Percentiles rank a stretch among this genome's conserved stretches.
phyloP scores from a whole-genome alignment of 2,797 vertebrate species.

The Zenarchopterus dispar region DNA sequence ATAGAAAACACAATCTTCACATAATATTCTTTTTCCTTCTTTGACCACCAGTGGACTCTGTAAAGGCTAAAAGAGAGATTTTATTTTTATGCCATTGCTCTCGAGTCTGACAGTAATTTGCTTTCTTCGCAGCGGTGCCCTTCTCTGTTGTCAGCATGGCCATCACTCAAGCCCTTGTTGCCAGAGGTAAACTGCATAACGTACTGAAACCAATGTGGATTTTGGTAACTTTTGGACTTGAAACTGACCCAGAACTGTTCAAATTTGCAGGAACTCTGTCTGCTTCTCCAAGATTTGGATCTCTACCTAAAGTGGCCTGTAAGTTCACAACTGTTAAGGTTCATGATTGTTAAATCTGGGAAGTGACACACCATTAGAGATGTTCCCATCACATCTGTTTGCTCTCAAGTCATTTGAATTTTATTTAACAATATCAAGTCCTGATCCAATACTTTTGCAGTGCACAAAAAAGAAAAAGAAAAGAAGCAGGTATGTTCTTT shows the following conservation, averaged over 20 bases:
- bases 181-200: conserved; percentile 65
- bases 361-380: not conserved
- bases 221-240: not conserved
- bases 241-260: conserved; percentile 7
- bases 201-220: not conserved
- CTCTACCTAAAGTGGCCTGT: conserved; percentile 78
- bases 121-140: conserved; percentile 68
- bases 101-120: not conserved
- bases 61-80: not conserved
- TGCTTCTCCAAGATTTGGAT: conserved; percentile 67
- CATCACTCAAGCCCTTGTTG: conserved; percentile 68
- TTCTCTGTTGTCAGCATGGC: conserved; percentile 69
- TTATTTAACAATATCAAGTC: not conserved
- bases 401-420: no score
- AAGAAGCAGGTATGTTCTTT: no score
- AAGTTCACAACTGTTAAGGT: conserved; percentile 49
- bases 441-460: no score
- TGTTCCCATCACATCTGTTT: no score
- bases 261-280: conserved; percentile 61
- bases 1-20: no score
- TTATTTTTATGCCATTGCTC: not conserved
- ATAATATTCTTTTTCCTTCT: no score
- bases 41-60: no score
- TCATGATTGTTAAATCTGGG: not conserved
- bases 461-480: no score